Conservation (phyloP, 2,113 vertebrate genomes). For the Peromyscus californicus region DNA sequence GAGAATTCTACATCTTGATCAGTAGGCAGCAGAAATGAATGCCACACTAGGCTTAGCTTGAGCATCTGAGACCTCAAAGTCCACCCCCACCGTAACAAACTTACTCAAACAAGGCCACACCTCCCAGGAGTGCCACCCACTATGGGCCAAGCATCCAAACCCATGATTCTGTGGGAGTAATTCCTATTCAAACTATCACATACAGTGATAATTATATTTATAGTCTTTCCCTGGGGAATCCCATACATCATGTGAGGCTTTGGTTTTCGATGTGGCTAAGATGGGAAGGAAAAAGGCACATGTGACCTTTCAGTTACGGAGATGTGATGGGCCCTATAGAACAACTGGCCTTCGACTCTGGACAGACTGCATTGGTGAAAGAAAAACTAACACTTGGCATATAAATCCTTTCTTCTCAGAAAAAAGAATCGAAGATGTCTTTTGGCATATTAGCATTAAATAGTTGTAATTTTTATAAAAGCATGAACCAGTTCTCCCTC, state of each 20-base stretch:
- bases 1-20: too few species aligned
- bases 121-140: too few species aligned
- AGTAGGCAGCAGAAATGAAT: too few species aligned
- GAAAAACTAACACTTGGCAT: neutral
- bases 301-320: slow-evolving; percentile 30
- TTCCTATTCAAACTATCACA: neutral
- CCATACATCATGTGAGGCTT: slow-evolving; percentile 58
- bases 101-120: too few species aligned
- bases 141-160: too few species aligned
- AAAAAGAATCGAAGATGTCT: slow-evolving; percentile 59
- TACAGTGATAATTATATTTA: neutral
- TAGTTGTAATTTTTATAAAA: slow-evolving; percentile 64
- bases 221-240: slow-evolving; percentile 48
- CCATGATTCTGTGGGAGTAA: too few species aligned
- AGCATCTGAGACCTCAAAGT: too few species aligned
- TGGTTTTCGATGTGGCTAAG: slow-evolving; percentile 60
- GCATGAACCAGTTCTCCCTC: slow-evolving; percentile 70
- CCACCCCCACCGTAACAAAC: too few species aligned
- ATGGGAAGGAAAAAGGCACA: slow-evolving; percentile 47
- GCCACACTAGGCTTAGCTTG: too few species aligned
- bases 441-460: slow-evolving; percentile 69
- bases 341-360: slow-evolving; percentile 36
- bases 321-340: neutral
- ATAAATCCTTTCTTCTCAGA: slow-evolving; percentile 68
- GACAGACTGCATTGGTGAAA: neutral